Conservation (phyloP, 1,140 invertebrate genomes). For the Heliothis subflexa region DNA sequence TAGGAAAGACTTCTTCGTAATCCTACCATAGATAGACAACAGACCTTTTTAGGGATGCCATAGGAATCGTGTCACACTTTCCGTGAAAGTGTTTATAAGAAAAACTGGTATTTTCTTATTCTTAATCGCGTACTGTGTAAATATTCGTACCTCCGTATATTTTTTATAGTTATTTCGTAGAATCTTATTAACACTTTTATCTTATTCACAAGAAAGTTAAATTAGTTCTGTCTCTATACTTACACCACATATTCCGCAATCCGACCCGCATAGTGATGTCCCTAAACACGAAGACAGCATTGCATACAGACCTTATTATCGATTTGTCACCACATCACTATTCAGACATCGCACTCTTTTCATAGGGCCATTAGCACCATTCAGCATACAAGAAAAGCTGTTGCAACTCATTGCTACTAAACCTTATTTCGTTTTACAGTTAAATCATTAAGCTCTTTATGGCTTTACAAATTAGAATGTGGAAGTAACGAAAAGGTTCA, state of each 20-base stretch:
- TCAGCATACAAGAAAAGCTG: constrained; percentile 20
- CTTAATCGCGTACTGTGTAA: not conserved
- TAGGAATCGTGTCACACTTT: not conserved
- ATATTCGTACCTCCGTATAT: not conserved
- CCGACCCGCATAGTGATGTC: constrained; percentile 49
- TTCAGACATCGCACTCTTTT: constrained; percentile 2
- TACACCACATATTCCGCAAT: constrained; percentile 41
- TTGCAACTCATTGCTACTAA: constrained; percentile 7
- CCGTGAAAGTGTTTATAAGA: constrained; percentile 2
- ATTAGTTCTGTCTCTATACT: not conserved
- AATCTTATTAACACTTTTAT: not conserved
- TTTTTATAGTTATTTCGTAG: not conserved
- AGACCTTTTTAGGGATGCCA: not conserved
- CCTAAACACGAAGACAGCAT: constrained; percentile 32
- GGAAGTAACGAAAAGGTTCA: constrained; percentile 15
- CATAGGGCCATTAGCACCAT: constrained; percentile 32
- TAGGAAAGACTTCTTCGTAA: not conserved
- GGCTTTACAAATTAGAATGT: constrained; percentile 9
- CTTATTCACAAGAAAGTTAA: not conserved
- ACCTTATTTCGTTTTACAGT: constrained; percentile 11
- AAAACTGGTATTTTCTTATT: not conserved
- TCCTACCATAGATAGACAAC: not conserved
- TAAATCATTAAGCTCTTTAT: not conserved
- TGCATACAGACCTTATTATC: constrained; percentile 29
- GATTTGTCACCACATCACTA: constrained; percentile 23